Conservation (phyloP, 2,113 vertebrate genomes). For the Pipa parva region DNA sequence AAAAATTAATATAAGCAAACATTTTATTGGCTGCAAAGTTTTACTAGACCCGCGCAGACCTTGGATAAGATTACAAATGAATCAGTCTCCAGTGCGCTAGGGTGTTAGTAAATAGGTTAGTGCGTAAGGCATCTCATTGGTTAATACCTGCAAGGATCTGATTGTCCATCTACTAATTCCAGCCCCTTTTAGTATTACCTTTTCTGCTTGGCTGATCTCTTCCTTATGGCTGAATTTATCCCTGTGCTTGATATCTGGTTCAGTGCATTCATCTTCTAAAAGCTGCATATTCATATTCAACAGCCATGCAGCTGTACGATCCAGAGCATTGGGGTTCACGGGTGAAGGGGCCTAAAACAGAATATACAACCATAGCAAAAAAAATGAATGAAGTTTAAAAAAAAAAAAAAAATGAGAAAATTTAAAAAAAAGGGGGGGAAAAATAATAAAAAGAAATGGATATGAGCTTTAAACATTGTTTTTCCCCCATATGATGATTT, state of each 20-base stretch:
- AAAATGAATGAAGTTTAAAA: constrained; percentile 43
- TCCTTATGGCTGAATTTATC: constrained; percentile 90
- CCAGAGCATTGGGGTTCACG: constrained; percentile 97
- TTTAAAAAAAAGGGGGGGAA: constrained; percentile 44
- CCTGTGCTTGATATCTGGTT: constrained; percentile 84
- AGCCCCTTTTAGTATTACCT: constrained; percentile 75
- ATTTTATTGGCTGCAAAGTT: no score
- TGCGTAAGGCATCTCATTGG: no score
- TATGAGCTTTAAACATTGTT: no score
- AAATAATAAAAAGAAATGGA: constrained; percentile 32
- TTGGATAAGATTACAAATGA: no score
- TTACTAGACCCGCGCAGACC: no score
- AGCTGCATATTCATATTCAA: constrained; percentile 98
- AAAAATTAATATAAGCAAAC: no score
- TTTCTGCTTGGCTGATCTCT: constrained; percentile 93
- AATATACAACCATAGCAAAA: constrained; percentile 68
- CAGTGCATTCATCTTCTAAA: constrained; percentile 93
- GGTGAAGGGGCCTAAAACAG: constrained; percentile 95
- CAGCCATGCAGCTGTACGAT: constrained; percentile 97
- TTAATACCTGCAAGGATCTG: no score
- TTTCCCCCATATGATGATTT: no score
- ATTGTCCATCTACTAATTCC: constrained; percentile 47
- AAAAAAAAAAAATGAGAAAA: constrained; percentile 51
- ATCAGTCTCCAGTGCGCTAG: no score
- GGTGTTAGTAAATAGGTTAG: no score